Conservation (phyloP, 92 coral and sea anemone species). For the Umimayanthus kanabou region DNA sequence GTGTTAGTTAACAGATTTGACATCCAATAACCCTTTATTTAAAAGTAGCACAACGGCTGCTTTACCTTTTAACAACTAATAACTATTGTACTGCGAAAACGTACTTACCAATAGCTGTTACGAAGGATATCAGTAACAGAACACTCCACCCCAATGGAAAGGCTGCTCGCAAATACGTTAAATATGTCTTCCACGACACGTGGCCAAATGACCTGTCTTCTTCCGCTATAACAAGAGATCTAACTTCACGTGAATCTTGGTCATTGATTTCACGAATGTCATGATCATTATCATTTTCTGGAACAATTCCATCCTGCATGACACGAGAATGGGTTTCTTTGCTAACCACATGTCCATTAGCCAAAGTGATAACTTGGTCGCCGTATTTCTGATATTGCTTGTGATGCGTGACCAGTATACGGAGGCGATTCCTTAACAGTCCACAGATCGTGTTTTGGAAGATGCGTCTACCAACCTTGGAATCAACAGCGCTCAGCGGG, state of each 20-base stretch:
- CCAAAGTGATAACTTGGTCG: not conserved
- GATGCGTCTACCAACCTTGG: constrained; percentile 15
- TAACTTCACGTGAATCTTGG: not conserved
- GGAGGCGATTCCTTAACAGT: not conserved
- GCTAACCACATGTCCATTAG: not conserved
- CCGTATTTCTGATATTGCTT: constrained; percentile 2
- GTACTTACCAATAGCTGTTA: constrained; percentile 13
- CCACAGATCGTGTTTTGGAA: constrained; percentile 14
- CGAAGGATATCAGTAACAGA: not conserved
- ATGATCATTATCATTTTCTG: not conserved
- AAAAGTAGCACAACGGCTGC: no score
- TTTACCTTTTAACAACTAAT: no score
- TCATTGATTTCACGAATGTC: no score
- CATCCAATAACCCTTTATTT: no score
- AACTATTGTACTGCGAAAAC: no score
- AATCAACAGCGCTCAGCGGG: constrained; percentile 14
- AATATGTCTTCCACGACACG: constrained; percentile 17
- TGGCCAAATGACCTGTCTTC: constrained; percentile 19
- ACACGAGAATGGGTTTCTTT: not conserved
- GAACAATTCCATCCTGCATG: not conserved
- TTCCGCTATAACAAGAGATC: not conserved
- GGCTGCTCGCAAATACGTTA: not conserved
- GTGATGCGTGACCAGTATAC: constrained; percentile 1
- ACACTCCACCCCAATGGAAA: not conserved
- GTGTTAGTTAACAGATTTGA: no score